Base-by-base conservation (phyloP, 2,113 vertebrate genomes). In the Pithys albifrons region DNA sequence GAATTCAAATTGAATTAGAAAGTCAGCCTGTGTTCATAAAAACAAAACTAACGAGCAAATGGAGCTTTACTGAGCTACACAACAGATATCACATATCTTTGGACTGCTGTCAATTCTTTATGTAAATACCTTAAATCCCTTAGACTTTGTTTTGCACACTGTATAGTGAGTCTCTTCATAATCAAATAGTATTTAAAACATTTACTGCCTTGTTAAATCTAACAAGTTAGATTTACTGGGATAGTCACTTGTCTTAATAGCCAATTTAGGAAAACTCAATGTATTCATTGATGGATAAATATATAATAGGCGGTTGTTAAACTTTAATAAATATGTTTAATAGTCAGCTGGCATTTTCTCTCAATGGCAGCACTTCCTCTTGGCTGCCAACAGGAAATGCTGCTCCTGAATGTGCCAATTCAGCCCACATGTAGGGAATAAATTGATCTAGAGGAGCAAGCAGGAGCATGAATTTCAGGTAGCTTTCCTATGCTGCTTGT, bases 131-230 rank as follows among this genome's bases (percentile, higher is more conserved):
- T 78, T 31, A 51, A 93, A 92, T 85, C 52, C 23, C 45, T 51
- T 49, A 67, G 85, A 93, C 58, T 64, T 77, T 23, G 8, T 87
- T 91, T 78, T 70, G 73, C 83, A 76, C 49, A 43, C 41, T 31
- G 48, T 52, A 93, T 52, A 96, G 86, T 41, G 58, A 89, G 78
- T 79, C 65, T 94, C 92, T 95, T 78, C 74, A 94, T 89, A 90
- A 96, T 86, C 86, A 91, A 96, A 74, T 14, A 84, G 90, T 84
- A 95, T 93, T 97, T 89, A 90, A 95, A 94, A 91, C 45, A 82
- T 93, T 96, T 94, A 95, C 85, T 88, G 89, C 76, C 95, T 96
- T 91, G 67, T 97, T 97, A 95, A 97, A 97, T 93, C 90, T 94
- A 96, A 96, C 54, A 57, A 96, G 85, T 91, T 80, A 92, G 69